Evolutionary conservation across 2,113 vertebrate genomes (phyloP).

Genomic region (Taxidea taxus): DNA sequence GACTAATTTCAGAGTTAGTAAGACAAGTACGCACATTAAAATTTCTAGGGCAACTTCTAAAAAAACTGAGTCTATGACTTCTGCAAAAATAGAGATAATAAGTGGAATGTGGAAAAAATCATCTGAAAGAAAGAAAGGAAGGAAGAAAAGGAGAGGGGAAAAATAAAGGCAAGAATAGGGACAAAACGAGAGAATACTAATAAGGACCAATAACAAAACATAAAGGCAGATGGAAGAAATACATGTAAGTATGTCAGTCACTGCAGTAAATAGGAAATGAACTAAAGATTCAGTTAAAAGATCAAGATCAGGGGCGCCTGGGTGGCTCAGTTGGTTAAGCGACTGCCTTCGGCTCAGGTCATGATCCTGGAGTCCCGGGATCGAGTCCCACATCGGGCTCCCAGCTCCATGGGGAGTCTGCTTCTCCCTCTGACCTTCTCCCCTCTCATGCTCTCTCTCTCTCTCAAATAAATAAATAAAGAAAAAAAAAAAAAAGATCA

Average conservation of each 20-base stretch:
- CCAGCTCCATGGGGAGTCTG: no score
- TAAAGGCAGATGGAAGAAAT: not conserved
- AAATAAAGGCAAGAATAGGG: not conserved
- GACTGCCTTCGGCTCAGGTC: no score
- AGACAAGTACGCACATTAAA: not conserved
- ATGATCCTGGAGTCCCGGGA: no score
- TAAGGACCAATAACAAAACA: not conserved
- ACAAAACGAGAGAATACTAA: not conserved
- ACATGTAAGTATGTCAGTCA: not conserved
- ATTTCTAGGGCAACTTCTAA: not conserved
- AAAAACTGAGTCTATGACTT: not conserved
- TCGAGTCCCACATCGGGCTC: no score
- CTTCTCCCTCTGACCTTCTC: no score
- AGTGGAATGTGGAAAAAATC: not conserved
- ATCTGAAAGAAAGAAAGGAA: not conserved
- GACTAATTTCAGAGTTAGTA: not conserved
- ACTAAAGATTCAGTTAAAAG: constrained; percentile 24
- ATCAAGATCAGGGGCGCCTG: not conserved
- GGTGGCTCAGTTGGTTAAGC: no score
- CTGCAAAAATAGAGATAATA: not conserved
- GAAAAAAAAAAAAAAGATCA: no score
- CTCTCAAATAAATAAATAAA: no score
- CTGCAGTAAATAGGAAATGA: not conserved
- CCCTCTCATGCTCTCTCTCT: no score
- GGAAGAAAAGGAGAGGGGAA: not conserved